These are phyloP conservation scores for Crenuchus spilurus DNA, from an alignment of 2,797 vertebrate species.

Conservation along the genomic window DNA sequence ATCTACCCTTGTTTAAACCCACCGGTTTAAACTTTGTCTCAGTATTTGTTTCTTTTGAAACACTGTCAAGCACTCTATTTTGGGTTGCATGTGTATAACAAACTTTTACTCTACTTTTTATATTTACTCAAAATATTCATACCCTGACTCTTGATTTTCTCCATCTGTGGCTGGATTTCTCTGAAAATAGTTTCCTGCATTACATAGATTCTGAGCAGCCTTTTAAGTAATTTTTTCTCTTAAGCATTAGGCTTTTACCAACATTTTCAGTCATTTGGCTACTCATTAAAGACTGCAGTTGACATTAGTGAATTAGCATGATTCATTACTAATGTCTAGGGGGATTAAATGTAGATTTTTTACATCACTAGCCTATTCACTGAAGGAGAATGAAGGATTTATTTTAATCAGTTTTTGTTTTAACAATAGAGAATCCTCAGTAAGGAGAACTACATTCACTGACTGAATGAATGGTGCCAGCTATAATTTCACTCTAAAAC, in stretches of 20 bases:
- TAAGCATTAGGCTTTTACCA: not conserved
- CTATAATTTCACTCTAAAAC: too few relatives aligned
- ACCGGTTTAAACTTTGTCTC: not conserved
- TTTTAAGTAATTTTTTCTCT: not conserved
- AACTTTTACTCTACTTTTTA: not conserved
- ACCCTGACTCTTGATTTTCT: not conserved
- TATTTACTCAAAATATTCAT: not conserved
- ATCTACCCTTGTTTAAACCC: too few relatives aligned
- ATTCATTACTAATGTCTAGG: not conserved
- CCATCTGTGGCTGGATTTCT: not conserved
- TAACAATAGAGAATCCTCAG: not conserved
- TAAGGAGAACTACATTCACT: not conserved
- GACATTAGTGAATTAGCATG: not conserved
- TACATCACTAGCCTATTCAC: not conserved
- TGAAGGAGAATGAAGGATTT: not conserved
- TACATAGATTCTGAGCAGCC: not conserved
- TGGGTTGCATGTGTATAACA: not conserved
- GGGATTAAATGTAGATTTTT: not conserved
- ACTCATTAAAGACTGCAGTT: not conserved
- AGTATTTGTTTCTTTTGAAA: not conserved
- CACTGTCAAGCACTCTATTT: not conserved
- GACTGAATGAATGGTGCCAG: too few relatives aligned
- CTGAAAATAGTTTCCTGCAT: not conserved
- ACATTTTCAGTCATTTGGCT: not conserved
- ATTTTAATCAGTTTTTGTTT: not conserved